Evolutionary conservation across 2,888 invertebrate species (phyloP), one percentile per base, ranked within the genome.

Genomic region (Limnephilus marmoratus): DNA sequence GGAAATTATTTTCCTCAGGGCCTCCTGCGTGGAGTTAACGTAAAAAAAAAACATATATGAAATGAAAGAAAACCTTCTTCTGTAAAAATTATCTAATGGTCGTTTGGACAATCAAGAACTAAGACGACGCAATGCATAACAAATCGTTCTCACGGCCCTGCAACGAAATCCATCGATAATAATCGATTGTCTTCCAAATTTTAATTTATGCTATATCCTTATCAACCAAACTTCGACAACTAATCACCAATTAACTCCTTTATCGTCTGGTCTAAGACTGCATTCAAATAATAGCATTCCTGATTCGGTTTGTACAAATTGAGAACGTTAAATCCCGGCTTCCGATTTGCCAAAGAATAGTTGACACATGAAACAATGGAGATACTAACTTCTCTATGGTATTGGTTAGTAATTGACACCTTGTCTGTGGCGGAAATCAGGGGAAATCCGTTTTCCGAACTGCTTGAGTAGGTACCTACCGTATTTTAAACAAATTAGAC

Each of bases 231-330:
- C 24, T 83, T 34, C 41, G 12, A 11, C n/a, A 37, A 45, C 18
- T 86, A 86, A 86, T 86, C 49, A 29, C 86, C 86, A 86, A 86
- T 86, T 29, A 86, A 5, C 86, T 45, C 86, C 86, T 45, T 86
- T 86, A 83, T 18, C 37, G 24, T 41, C 45, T 24, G 85, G 9
- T n/a, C 11, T 68, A 68, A n/a, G 68, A 86, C 45, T 49, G 86
- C 86, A n/a, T 13, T 86, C 1, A 45, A 37, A 49, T 49, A 45
- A 45, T n/a, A 24, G 24, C 86, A 49, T 86, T 86, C 45, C 49
- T 68, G 24, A 68, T 68, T 68, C 9, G 68, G 11, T n/a, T 68
- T 68, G 45, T n/a, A 41, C 11, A 45, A 86, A 86, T 49, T 49
- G 45, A 45, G 86, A 86, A 86, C 86, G 86, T 86, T 9, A 86